Evolutionary conservation across 2,888 invertebrate species (phyloP).

Genomic region (Hyposoter dolosus): DNA sequence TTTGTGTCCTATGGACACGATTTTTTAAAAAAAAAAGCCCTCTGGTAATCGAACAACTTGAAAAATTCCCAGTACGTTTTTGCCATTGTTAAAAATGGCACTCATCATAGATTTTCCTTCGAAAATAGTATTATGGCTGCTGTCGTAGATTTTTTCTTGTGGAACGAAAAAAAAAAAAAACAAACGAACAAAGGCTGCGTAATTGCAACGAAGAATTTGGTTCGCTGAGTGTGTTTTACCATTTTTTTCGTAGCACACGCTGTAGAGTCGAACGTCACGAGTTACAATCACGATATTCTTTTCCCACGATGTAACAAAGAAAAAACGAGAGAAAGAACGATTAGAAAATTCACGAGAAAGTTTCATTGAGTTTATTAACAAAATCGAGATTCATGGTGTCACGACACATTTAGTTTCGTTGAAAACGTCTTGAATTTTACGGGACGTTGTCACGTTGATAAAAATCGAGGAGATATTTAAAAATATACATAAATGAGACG

Average conservation of each 20-base stretch:
- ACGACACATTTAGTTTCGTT: slow-evolving; percentile 1
- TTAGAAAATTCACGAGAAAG: not conserved
- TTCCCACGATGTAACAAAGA: not conserved
- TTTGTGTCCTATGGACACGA: slow-evolving; percentile 51
- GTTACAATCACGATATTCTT: slow-evolving; percentile 13
- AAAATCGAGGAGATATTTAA: slow-evolving; percentile 4
- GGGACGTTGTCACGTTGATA: slow-evolving; percentile 31
- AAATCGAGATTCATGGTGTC: slow-evolving; percentile 9
- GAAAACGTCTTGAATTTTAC: slow-evolving; percentile 18
- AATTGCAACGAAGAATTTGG: not conserved
- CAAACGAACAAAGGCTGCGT: slow-evolving; percentile 8
- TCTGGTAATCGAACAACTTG: not conserved
- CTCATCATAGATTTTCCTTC: not conserved
- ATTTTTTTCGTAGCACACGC: slow-evolving; percentile 10
- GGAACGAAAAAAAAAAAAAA: not conserved
- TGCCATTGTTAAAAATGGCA: not conserved
- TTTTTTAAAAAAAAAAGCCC: not conserved
- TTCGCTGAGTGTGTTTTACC: slow-evolving; percentile 31
- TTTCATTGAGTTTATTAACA: not conserved
- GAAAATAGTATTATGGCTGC: not conserved
- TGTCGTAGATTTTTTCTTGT: slow-evolving; percentile 9
- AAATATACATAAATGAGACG: slow-evolving; percentile 6
- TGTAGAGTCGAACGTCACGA: slow-evolving; percentile 21
- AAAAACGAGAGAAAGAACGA: not conserved
- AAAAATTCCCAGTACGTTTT: not conserved